A percentile compares a stretch with the other conserved stretches of the same genome.
phyloP scores from a whole-genome alignment of 1,140 invertebrate species.

The Sarcophaga bullata region DNA sequence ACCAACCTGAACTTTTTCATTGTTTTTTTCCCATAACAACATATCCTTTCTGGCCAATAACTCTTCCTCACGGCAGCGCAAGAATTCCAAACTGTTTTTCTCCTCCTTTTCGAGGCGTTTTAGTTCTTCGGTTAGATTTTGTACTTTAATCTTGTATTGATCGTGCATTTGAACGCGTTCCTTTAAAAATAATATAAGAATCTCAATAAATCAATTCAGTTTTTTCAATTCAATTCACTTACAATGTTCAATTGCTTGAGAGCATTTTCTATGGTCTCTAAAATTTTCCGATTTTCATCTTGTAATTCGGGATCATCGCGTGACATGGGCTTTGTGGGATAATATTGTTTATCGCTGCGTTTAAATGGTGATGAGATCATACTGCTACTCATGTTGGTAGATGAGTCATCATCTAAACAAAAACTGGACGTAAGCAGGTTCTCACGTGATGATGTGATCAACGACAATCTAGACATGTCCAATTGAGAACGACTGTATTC shows the following conservation, averaged over 20 bases:
- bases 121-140: slow-evolving; percentile 59
- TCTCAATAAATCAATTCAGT: slow-evolving; percentile 19
- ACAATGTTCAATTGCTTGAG: slow-evolving; percentile 72
- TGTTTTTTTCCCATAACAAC: slow-evolving; percentile 66
- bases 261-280: slow-evolving; percentile 68
- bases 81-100: slow-evolving; percentile 56
- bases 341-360: slow-evolving; percentile 59
- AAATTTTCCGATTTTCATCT: slow-evolving; percentile 63
- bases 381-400: slow-evolving; percentile 47
- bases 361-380: slow-evolving; percentile 54
- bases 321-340: slow-evolving; percentile 58
- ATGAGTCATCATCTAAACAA: slow-evolving; percentile 57
- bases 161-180: slow-evolving; percentile 65
- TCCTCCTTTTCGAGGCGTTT: slow-evolving; percentile 67
- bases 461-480: slow-evolving; percentile 83
- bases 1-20: slow-evolving; percentile 63
- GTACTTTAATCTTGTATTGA: slow-evolving; percentile 63
- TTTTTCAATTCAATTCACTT: slow-evolving; percentile 19
- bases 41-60: slow-evolving; percentile 62
- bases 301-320: slow-evolving; percentile 63
- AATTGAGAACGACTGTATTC: slow-evolving; percentile 74
- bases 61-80: slow-evolving; percentile 60
- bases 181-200: slow-evolving; percentile 47
- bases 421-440: slow-evolving; percentile 67
- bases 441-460: slow-evolving; percentile 82